Percentiles rank a stretch among this genome's conserved stretches.
Conservation (phyloP, 2,113 vertebrate species). For the Lagopus muta region DNA sequence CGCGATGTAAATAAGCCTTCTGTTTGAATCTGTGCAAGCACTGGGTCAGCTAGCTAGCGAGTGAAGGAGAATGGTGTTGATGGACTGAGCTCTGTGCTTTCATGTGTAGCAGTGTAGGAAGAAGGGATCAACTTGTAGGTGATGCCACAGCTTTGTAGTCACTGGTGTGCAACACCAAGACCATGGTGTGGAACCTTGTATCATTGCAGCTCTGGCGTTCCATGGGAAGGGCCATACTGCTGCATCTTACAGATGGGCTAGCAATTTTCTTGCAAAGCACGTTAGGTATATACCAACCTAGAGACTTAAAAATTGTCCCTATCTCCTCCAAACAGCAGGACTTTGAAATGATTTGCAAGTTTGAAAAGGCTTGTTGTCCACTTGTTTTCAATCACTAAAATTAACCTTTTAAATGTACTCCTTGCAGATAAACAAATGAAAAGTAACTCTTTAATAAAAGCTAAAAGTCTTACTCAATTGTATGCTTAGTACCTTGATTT, state of each 20-base stretch:
- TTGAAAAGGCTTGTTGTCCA: neutral
- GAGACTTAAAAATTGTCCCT: neutral
- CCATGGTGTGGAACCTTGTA: neutral
- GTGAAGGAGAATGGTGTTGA: neutral
- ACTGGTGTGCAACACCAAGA: neutral
- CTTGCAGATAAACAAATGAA: neutral
- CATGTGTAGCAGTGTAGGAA: neutral
- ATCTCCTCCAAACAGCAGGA: neutral
- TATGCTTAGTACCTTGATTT: neutral
- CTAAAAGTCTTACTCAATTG: neutral
- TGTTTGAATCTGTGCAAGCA: neutral
- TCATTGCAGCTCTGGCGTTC: neutral
- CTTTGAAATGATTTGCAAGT: neutral
- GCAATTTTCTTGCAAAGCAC: neutral
- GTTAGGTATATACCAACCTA: neutral
- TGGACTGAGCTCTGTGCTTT: neutral
- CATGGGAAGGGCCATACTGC: rapidly evolving
- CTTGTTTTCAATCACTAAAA: neutral
- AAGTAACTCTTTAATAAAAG: neutral
- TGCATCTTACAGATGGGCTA: too few relatives aligned
- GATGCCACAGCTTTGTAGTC: neutral
- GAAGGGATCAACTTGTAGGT: neutral
- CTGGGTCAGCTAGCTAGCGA: neutral
- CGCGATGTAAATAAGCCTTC: neutral
- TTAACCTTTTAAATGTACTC: neutral